Base-by-base conservation (phyloP, 2,797 vertebrate genomes). In the Rhinatrema bivittatum region DNA sequence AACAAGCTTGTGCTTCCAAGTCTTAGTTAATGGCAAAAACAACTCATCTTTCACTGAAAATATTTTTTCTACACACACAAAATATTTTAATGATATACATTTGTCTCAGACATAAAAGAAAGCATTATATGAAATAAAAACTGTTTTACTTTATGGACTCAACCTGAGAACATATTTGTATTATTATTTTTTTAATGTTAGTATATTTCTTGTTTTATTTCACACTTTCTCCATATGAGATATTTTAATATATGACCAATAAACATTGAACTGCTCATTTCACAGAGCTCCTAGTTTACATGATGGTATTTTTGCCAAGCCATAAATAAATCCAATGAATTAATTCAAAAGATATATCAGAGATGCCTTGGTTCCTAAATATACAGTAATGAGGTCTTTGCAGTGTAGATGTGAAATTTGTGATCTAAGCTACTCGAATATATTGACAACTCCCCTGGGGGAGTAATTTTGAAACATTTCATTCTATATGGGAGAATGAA, bases 381-480 rank as follows among this genome's bases (percentile, higher is more conserved):
- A 4, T 3, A 13, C 18, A 17, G 20, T 17, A 32, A 38, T 6
- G 17, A 9, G 4, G 4, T 25, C 36, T 50, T 26, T 9, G 5
- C 35, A 39, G 10, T 12, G 16, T 25, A 7, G 30, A 49, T 40
- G 34, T 26, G 1, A 3, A 12, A 7, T 0, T 5, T 29, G 13
- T 20, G 15, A 39, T 40, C 30, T n/a, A n/a, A 9, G 28, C 23
- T 40, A 22, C 18, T 34, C 28, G 32, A 24, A 48, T 4, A 6
- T 17, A 32, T 4, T 23, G 37, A 41, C 20, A 32, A 17, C 36
- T 17, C 19, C 12, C 25, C 19, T 2, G 1, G 10, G 39, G 23
- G 5, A 51, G 28, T 29, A 30, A 19, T 65, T 61, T 27, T 51
- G 29, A 24, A 40, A 36, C 14, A 29, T 42, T 67, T 60, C 35